Base-by-base conservation (phyloP, 1,140 invertebrate genomes). In the Zaprionus ornatus region DNA sequence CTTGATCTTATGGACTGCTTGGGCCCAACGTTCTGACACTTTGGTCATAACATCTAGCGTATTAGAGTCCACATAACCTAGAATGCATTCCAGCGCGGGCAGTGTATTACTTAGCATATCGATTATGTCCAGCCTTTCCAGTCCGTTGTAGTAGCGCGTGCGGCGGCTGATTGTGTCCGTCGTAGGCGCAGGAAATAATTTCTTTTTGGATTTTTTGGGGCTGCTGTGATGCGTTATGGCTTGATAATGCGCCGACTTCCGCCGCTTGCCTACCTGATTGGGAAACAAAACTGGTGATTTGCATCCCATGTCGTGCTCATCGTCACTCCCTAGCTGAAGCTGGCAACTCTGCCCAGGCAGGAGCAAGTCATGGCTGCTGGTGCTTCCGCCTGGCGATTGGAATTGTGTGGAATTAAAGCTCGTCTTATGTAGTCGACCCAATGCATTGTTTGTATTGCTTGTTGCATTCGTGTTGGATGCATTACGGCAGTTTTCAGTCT, bases 131-230 rank as follows among this genome's bases (percentile, higher is more conserved):
- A 90, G 42, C 10, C 72, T 40, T 1, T 85, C 86, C 10, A 79
- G 12, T 7, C 86, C 86, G 62, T 84, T 74, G 17, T 77, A 90
- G 21, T 75, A 90, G 10, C 62, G 71, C 12, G 62, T 71, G 13
- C 85, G 79, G 3, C 77, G 66, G 7, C 55, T 69, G 35, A 17
- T 3, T 10, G n/a, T 42, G 9, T 65, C 27, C 10, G 13, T 37
- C 0, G 48, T n/a, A 0, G 65, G 54, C 10, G 64, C 62, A 0
- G 78, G 82, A 32, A 90, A 90, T 0, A 90, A 55, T 59, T 79
- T 63, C 55, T 90, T 90, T 4, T 90, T 90, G 0, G 86, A 90
- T 19, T 90, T 90, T 32, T 77, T 90, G 19, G 86, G 85, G 17
- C 85, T 90, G 55, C 63, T 82, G 70, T 90, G 86, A 17, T 80